Conservation (phyloP, 2,113 vertebrate genomes). For the Crypturellus undulatus region DNA sequence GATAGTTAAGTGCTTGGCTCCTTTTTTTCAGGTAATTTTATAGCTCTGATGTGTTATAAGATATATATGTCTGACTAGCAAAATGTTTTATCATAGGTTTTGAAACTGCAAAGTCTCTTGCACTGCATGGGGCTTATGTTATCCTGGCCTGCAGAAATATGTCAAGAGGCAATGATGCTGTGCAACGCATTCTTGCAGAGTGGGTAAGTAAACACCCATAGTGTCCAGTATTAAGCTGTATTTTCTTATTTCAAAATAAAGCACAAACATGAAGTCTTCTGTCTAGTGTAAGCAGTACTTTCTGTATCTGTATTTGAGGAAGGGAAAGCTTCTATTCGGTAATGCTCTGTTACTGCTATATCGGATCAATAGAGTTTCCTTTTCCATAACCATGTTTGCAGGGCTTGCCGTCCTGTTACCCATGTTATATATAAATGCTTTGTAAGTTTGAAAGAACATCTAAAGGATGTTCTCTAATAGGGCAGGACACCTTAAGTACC, state of each 20-base stretch:
- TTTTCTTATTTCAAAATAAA: background rate
- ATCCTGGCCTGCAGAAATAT: conserved; percentile 92
- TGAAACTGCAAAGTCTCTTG: conserved; percentile 94
- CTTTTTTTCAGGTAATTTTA: background rate
- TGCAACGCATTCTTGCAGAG: conserved; percentile 84
- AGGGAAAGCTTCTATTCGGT: background rate
- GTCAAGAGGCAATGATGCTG: conserved; percentile 84
- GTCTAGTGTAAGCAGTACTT: background rate
- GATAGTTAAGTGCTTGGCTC: background rate
- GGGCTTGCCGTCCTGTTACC: background rate
- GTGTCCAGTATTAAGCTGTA: background rate
- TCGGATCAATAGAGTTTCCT: background rate
- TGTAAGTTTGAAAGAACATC: background rate
- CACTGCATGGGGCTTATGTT: conserved; percentile 92
- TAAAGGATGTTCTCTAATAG: background rate
- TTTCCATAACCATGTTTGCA: accelerated
- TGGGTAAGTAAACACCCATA: conserved; percentile 85
- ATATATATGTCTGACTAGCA: background rate
- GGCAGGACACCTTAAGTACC: background rate
- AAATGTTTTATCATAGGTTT: conserved; percentile 84
- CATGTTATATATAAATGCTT: accelerated
- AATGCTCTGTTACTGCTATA: background rate
- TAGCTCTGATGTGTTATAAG: background rate
- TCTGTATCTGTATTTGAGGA: background rate
- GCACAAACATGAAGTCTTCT: accelerated